Base-by-base conservation (phyloP, 2,797 vertebrate genomes). In the Lophius americanus region DNA sequence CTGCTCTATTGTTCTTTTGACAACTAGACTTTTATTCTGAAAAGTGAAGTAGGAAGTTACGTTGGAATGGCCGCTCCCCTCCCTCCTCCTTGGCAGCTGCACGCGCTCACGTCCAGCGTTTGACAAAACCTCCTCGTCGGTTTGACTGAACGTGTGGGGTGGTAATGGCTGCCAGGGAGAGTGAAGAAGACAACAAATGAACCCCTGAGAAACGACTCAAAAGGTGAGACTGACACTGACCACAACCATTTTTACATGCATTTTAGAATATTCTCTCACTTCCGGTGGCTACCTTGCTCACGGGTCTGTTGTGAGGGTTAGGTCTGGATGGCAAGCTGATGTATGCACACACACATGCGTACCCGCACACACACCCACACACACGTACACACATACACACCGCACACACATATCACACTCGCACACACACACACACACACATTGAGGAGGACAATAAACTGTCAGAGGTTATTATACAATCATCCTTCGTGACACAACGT, bases 91-190 rank as follows among this genome's bases (percentile, higher is more conserved):
- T 75, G 51, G 75, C 82, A 83, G 88, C 87, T 78, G 84, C 85
- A 68, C 81, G 81, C 74, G 14, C 76, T 78, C 83, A 60, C 79
- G 74, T 78, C 70, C 84, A 78, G 74, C 44, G 80, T 85, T 79
- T 83, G 81, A 81, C 78, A 39, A 64, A 70, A 64, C 64, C 75
- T 75, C 63, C 56, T 55, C 3, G 75, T 55, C 3, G 75, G 72
- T 49, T 5, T 67, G 75, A 77, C 70, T 65, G 75, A 76, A 54
- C 78, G 83, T 70, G 76, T 62, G 84, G 71, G 81, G 83, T 75
- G 85, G 85, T 91, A 92, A 93, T 93, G 91, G 92, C 92, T 90
- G 91, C 90, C 86, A 83, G 85, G 72, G 85, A 86, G 81, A 81
- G 88, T 52, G 86, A 84, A 68, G 81, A 86, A 74, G 78, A 88